Conservation (phyloP, 2,797 vertebrate species). For the Spea hammondii region DNA sequence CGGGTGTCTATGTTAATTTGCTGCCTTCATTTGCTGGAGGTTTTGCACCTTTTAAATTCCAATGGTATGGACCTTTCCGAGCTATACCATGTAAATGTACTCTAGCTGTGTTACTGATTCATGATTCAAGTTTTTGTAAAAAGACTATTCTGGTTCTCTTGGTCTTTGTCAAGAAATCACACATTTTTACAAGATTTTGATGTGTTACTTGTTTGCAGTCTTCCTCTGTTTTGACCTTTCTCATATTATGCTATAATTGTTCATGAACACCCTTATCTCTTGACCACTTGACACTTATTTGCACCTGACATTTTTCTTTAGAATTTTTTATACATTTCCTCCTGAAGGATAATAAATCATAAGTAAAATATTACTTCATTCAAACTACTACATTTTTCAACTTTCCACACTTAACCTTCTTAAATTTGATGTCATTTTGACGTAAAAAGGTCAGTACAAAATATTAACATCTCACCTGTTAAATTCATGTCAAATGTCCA, state of each 20-base stretch:
- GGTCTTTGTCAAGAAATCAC: not conserved
- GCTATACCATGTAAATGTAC: too few species aligned
- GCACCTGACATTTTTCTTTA: conserved; percentile 47
- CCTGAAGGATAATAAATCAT: conserved; percentile 41
- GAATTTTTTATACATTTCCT: conserved; percentile 30
- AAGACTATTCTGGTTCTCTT: not conserved
- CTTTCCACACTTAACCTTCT: conserved; percentile 39
- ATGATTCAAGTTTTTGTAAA: not conserved
- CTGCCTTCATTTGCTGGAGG: too few species aligned
- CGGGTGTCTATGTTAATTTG: too few species aligned
- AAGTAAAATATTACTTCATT: conserved; percentile 46
- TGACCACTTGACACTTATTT: conserved; percentile 46
- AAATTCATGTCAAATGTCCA: not conserved
- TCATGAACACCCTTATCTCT: conserved; percentile 9
- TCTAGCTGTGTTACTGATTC: too few species aligned
- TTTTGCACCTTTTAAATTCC: too few species aligned
- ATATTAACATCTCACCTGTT: conserved; percentile 25
- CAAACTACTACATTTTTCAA: conserved; percentile 33
- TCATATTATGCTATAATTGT: conserved; percentile 32
- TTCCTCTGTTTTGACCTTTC: conserved; percentile 23
- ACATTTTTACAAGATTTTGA: not conserved
- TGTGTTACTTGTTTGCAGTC: not conserved
- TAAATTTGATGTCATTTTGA: conserved; percentile 25
- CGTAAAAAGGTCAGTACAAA: conserved; percentile 36
- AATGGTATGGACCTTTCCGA: too few species aligned